Conservation (phyloP, 2,888 invertebrate genomes). For the Conus canariensis region DNA sequence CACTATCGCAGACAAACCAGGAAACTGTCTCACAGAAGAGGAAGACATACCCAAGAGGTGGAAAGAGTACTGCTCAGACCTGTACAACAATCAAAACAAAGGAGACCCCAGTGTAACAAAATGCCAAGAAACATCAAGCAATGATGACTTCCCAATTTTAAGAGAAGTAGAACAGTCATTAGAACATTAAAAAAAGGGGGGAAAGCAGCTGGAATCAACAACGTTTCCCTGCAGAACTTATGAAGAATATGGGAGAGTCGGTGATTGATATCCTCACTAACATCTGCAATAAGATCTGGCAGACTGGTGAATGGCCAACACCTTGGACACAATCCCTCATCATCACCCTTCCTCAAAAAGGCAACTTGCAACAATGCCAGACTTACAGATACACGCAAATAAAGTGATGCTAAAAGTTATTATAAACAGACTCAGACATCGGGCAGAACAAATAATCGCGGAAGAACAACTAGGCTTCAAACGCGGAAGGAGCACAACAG, state of each 20-base stretch:
- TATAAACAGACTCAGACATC: constrained; percentile 16
- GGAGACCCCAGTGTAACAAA: too few relatives aligned
- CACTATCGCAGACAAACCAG: too few relatives aligned
- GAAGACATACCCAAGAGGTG: too few relatives aligned
- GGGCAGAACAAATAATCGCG: constrained; percentile 26
- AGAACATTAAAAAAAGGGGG: too few relatives aligned
- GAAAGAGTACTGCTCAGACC: too few relatives aligned
- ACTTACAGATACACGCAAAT: constrained; percentile 1
- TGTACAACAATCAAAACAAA: too few relatives aligned
- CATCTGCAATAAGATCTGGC: constrained; percentile 27
- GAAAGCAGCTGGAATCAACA: too few relatives aligned
- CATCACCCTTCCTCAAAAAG: constrained; percentile 3
- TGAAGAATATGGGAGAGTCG: constrained; percentile 16
- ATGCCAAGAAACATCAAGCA: too few relatives aligned
- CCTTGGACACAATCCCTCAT: background rate
- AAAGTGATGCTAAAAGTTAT: constrained; percentile 37
- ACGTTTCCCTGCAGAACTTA: background rate
- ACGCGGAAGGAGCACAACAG: constrained; percentile 3
- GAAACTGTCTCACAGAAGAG: too few relatives aligned
- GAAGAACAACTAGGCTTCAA: constrained; percentile 37
- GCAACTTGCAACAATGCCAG: constrained; percentile 2
- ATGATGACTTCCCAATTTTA: too few relatives aligned
- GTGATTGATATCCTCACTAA: background rate
- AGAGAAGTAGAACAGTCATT: too few relatives aligned
- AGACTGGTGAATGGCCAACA: background rate